Conservation (phyloP, 1,140 invertebrate genomes). For the Stegodyphus mimosarum region DNA sequence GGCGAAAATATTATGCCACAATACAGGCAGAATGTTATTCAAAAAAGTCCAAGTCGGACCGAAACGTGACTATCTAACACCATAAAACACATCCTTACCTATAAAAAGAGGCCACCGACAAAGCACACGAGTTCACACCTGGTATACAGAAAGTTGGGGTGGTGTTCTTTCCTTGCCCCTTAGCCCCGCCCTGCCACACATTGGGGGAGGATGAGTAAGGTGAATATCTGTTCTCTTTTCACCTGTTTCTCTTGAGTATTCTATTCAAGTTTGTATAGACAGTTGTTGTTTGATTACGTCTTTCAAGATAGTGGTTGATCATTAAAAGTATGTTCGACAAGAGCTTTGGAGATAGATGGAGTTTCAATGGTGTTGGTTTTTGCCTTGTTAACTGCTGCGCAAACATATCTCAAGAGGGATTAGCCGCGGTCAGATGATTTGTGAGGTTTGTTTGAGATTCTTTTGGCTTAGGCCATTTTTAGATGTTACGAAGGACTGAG, state of each 20-base stretch:
- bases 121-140: no score
- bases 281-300: neutral
- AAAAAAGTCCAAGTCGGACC: no score
- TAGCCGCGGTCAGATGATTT: neutral
- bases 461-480: no score
- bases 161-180: neutral
- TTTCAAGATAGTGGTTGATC: neutral
- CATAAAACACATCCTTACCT: no score
- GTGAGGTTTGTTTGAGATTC: no score
- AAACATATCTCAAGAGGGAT: conserved; percentile 18
- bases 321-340: neutral
- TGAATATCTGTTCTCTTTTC: neutral
- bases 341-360: neutral
- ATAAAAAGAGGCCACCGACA: no score
- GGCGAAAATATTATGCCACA: no score
- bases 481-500: no score
- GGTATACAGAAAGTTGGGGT: no score
- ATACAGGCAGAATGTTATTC: no score
- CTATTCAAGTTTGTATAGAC: neutral
- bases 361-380: conserved; percentile 17
- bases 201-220: neutral
- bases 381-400: neutral
- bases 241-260: neutral
- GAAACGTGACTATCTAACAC: no score
- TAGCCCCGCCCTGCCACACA: neutral